These are phyloP conservation scores for Orthonyx spaldingii DNA, from an alignment of 2,113 vertebrate species.

Conservation along the genomic window DNA sequence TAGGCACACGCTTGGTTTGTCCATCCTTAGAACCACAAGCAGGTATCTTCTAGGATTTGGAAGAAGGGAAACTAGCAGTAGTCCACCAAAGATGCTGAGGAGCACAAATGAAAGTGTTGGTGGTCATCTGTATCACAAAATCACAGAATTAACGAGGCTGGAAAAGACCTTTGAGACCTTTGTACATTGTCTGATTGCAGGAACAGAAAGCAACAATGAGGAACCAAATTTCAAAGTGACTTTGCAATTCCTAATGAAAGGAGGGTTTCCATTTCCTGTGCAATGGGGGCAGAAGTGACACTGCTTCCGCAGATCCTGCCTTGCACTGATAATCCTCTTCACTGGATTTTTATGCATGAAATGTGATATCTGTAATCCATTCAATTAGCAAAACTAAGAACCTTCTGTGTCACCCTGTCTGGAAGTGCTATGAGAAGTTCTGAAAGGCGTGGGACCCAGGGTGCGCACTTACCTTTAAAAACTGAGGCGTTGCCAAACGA, in stretches of 20 bases:
- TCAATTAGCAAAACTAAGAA: slow-evolving; percentile 44
- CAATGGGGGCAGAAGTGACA: neutral
- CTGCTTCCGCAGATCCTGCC: neutral
- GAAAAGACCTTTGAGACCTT: neutral
- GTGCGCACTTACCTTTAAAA: slow-evolving; percentile 72
- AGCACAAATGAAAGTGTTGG: neutral
- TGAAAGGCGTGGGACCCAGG: neutral
- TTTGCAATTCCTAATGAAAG: neutral
- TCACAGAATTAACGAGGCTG: neutral
- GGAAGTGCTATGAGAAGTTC: neutral
- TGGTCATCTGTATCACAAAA: neutral
- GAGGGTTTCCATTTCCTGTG: neutral
- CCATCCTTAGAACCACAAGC: neutral
- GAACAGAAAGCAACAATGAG: neutral
- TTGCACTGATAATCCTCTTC: neutral
- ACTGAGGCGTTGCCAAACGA: slow-evolving; percentile 79
- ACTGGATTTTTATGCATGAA: slow-evolving; percentile 33
- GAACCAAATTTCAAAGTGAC: neutral
- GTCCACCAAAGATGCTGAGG: neutral
- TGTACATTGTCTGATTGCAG: fast-evolving
- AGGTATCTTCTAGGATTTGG: neutral
- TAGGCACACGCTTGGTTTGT: neutral
- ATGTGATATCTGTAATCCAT: slow-evolving; percentile 42
- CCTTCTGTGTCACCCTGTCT: neutral
- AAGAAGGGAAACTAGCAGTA: neutral